Percentiles rank a stretch among this genome's conserved stretches.
phyloP scores from a whole-genome alignment of 1,140 invertebrate genomes.

The Pissodes strobi region DNA sequence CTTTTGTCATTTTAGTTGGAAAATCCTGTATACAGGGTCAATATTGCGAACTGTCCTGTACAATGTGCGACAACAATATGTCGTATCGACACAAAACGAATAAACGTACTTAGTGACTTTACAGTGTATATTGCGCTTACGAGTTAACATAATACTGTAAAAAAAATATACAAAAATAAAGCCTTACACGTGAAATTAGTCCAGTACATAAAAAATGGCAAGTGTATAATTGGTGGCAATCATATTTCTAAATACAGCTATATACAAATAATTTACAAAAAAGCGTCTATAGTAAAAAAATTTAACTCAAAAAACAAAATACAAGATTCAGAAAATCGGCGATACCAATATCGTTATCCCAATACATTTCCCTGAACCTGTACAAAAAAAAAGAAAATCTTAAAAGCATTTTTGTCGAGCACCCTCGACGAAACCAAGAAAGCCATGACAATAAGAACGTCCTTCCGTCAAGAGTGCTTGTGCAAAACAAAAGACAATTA shows the following conservation, averaged over 20 bases:
- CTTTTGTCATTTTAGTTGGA: too few relatives aligned
- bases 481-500: conserved; percentile 5
- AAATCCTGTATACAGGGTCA: too few relatives aligned
- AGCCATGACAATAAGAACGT: conserved; percentile 10
- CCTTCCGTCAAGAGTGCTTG: not conserved
- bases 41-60: too few relatives aligned
- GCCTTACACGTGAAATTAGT: conserved; percentile 18
- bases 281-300: conserved; percentile 9
- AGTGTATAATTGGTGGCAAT: conserved; percentile 37
- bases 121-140: conserved; percentile 19
- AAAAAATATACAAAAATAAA: conserved; percentile 42
- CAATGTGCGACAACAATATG: too few relatives aligned
- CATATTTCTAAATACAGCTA: conserved; percentile 35
- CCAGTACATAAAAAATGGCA: conserved; percentile 39
- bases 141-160: conserved; percentile 40
- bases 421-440: not conserved
- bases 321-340: not conserved
- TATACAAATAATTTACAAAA: conserved; percentile 35
- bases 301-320: conserved; percentile 8
- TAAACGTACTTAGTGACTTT: conserved; percentile 11
- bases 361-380: too few relatives aligned
- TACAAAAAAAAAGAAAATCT: not conserved
- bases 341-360: too few relatives aligned
- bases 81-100: too few relatives aligned
- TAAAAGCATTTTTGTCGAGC: not conserved